A percentile compares a stretch with the other conserved stretches of the same genome.
Evolutionary conservation across 2,797 vertebrate species (phyloP).

Genomic region (Tangara arthus): DNA sequence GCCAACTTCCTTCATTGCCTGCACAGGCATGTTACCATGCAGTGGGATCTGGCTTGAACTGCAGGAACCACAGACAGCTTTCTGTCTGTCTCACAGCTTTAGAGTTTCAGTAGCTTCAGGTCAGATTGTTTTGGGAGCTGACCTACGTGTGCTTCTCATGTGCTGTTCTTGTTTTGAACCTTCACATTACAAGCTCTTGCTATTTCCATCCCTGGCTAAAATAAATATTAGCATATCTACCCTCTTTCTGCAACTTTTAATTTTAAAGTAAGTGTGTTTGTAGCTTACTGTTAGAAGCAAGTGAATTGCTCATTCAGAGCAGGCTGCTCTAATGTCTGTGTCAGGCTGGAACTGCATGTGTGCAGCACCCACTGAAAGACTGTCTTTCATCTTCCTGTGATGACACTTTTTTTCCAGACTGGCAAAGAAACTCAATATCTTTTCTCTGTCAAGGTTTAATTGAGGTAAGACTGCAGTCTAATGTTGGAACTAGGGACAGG

Average conservation of each 20-base stretch:
- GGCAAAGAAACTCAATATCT: background rate
- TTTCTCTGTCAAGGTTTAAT: background rate
- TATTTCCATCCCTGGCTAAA: background rate
- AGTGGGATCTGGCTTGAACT: background rate
- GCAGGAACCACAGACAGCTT: background rate
- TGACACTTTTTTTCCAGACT: background rate
- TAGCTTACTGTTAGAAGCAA: background rate
- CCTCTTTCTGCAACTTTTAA: background rate
- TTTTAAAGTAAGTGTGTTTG: background rate
- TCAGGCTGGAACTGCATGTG: background rate
- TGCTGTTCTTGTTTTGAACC: background rate
- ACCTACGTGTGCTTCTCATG: fast-evolving
- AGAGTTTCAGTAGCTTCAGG: background rate
- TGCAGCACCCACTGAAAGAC: background rate
- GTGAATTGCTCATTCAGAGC: background rate
- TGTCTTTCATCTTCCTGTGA: background rate
- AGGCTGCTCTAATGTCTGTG: background rate
- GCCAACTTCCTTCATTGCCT: background rate
- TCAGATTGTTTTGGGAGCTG: background rate
- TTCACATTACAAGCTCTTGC: background rate
- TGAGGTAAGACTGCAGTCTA: background rate
- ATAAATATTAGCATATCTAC: background rate
- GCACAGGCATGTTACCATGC: fast-evolving
- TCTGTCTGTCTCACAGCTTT: background rate
- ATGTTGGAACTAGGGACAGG: background rate